Base-by-base conservation (phyloP, 2,888 invertebrate genomes). In the Epinotia nisella region DNA sequence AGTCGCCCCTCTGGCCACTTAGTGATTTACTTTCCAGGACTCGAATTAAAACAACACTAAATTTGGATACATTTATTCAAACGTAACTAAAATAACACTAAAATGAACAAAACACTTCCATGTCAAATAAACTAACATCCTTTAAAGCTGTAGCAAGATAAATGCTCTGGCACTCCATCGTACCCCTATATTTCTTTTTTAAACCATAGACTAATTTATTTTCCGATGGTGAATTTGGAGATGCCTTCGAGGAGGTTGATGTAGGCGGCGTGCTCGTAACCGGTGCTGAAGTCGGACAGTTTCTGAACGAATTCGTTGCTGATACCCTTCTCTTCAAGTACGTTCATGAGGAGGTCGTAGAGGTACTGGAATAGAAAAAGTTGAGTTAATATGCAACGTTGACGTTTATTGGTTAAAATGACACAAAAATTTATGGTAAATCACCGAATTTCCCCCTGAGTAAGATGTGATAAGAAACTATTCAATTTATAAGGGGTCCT, bases 251-350 rank as follows among this genome's bases (percentile, higher is more conserved):
- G 94, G 41, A 99, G 94, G 73, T 95, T 95, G 85, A 99, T 97
- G 89, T 99, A 99, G 1, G 97, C 96, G 1, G 96, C 94, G 88
- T 99, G 99, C 89, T 99, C 99, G 85, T 98, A 98, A 1, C 96
- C 95, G 3, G 99, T 99, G 85, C 98, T 97, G 87, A 98, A 96
- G 76, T 97, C 96, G 0, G 97, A 95, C 21, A 99, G 86, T 85
- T 98, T 97, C 81, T 97, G 97, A 0, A 96, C 97, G 90, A 99
- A 99, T 76, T 98, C 97, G 83, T 98, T 98, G 83, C 97, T 96
- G 75, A 99, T 94, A 49, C 99, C 99, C 81, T 99, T 98, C 87
- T 99, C 99, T 89, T 99, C 99, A 73, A 99, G 94, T 79, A 98
- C 95, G 85, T 99, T 98, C 96, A 99, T 97, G 78, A 99, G 93